These are phyloP conservation scores for Bothrops jararaca DNA, from an alignment of 2,113 vertebrate species.

Conservation along the genomic window DNA sequence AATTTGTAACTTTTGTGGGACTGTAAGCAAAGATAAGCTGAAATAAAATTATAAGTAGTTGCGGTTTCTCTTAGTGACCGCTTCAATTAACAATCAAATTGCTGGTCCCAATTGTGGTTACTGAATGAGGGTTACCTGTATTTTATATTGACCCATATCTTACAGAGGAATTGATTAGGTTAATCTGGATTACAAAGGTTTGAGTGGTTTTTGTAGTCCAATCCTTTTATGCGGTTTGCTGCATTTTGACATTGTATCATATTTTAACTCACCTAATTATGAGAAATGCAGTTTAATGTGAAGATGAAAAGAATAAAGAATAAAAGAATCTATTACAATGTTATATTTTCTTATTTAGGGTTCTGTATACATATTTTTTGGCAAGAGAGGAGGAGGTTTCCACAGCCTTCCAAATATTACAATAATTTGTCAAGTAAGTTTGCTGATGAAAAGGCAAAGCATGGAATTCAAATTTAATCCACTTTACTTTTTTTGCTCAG, in stretches of 20 bases:
- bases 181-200: not conserved
- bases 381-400: constrained; percentile 42
- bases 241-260: not conserved
- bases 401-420: constrained; percentile 60
- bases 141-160: not conserved
- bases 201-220: not conserved
- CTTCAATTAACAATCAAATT: not conserved
- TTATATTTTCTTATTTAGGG: constrained; percentile 59
- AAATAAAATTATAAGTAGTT: not conserved
- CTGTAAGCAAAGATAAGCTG: not conserved
- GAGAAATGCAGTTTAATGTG: not conserved
- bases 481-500: not conserved
- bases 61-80: not conserved
- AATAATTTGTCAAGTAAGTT: constrained; percentile 70
- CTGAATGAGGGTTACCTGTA: not conserved
- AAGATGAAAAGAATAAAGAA: not conserved
- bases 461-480: not conserved
- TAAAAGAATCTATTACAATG: not conserved
- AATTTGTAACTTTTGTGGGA: not conserved
- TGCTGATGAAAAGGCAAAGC: not conserved
- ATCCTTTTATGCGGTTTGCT: not conserved
- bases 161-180: not conserved
- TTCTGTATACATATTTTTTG: constrained; percentile 72
- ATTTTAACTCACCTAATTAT: not conserved
- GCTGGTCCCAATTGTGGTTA: not conserved